phyloP scores from a whole-genome alignment of 2,888 invertebrate species.

The Tyria jacobaeae region DNA sequence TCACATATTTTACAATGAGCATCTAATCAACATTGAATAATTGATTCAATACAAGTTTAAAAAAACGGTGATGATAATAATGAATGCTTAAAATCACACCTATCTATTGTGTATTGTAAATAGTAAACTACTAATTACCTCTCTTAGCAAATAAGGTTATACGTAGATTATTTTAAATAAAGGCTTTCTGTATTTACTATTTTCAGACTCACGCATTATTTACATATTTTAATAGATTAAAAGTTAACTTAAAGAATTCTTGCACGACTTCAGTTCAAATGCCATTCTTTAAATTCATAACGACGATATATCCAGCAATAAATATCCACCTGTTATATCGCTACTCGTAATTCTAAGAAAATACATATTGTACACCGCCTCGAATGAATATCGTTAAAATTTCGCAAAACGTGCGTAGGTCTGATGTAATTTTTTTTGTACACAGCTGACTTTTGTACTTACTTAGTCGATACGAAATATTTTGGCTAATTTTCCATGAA shows the following conservation, averaged over 20 bases:
- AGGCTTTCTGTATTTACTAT: constrained; percentile 23
- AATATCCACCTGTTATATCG: constrained; percentile 53
- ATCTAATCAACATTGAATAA: constrained; percentile 26
- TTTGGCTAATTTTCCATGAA: constrained; percentile 11
- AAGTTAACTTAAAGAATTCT: constrained; percentile 3
- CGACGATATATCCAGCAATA: constrained; percentile 49
- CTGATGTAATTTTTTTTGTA: constrained; percentile 36
- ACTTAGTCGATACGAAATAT: constrained; percentile 16
- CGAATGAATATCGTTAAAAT: constrained; percentile 57
- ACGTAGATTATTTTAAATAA: constrained; percentile 24
- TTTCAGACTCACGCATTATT: constrained; percentile 11
- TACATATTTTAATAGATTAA: constrained; percentile 11
- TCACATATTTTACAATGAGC: constrained; percentile 35
- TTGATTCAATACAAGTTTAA: constrained; percentile 13
- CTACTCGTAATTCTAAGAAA: constrained; percentile 58
- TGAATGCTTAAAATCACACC: constrained; percentile 35
- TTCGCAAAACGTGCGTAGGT: constrained; percentile 59
- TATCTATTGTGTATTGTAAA: constrained; percentile 35
- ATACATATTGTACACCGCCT: constrained; percentile 50
- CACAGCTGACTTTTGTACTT: constrained; percentile 32
- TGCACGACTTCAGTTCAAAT: constrained; percentile 8
- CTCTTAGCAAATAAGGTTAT: constrained; percentile 33
- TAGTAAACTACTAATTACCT: constrained; percentile 31
- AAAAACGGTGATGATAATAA: constrained; percentile 30
- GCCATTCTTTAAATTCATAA: constrained; percentile 35